A percentile compares a stretch with the other conserved stretches of the same genome.
These are phyloP conservation scores for Polypedilum pembai DNA, from an alignment of 1,140 invertebrate genomes.

Conservation along the genomic window DNA sequence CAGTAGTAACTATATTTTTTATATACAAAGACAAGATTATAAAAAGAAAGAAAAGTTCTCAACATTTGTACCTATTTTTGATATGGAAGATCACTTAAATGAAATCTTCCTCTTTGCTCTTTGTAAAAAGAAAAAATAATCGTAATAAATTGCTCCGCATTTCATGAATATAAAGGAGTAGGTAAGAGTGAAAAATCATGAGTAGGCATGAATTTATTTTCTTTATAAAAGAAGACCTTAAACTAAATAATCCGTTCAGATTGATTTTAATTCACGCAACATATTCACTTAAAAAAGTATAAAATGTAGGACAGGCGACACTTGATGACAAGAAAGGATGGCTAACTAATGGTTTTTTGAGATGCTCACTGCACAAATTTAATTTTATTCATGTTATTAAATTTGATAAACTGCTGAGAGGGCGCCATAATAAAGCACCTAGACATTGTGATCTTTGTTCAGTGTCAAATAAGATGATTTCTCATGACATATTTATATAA, in stretches of 20 bases:
- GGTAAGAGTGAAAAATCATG: too few relatives aligned
- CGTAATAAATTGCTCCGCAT: not conserved
- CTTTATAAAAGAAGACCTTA: too few relatives aligned
- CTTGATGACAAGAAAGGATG: not conserved
- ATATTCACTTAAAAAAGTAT: too few relatives aligned
- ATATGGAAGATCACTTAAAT: not conserved
- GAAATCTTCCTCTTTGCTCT: not conserved
- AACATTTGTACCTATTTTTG: not conserved
- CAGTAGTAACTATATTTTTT: not conserved
- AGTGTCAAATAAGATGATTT: too few relatives aligned
- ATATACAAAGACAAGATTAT: not conserved
- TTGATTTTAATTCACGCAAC: too few relatives aligned
- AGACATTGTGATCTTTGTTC: not conserved
- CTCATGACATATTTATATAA: too few relatives aligned
- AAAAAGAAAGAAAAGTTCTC: not conserved
- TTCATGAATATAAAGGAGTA: too few relatives aligned
- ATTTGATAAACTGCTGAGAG: slow-evolving; percentile 19
- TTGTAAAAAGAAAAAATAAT: not conserved
- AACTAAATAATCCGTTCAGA: too few relatives aligned
- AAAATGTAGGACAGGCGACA: too few relatives aligned
- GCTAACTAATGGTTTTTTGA: slow-evolving; percentile 25
- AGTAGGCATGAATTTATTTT: too few relatives aligned
- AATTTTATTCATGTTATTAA: slow-evolving; percentile 22
- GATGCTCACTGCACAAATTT: slow-evolving; percentile 15
- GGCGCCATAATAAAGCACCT: slow-evolving; percentile 24